phyloP scores from a whole-genome alignment of 2,797 vertebrate genomes.

The Pangasius larnaudii region DNA sequence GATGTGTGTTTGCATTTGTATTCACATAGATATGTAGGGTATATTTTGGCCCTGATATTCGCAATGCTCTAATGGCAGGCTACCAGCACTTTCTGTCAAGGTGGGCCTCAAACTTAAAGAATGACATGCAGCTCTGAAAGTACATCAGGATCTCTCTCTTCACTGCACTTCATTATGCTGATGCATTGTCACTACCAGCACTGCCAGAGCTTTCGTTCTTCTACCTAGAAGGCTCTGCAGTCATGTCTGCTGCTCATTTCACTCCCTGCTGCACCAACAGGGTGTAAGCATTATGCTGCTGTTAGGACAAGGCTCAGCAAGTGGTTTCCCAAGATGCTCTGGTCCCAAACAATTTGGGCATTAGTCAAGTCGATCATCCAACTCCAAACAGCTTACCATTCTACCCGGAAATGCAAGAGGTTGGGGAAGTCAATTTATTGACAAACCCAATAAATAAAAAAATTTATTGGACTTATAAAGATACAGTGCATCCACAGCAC shows the following conservation, averaged over 20 bases:
- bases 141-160: background rate
- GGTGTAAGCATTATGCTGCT: background rate
- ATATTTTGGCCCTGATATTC: background rate
- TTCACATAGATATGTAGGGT: background rate
- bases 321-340: background rate
- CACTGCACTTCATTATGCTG: background rate
- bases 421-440: too few species aligned
- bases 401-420: too few species aligned
- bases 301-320: background rate
- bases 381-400: background rate
- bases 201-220: background rate
- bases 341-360: background rate
- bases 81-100: background rate
- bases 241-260: background rate
- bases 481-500: background rate
- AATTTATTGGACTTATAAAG: background rate
- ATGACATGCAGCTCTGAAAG: background rate
- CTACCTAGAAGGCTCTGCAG: background rate
- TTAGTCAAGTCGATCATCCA: background rate
- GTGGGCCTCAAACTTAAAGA: background rate
- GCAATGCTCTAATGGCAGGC: background rate
- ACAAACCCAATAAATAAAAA: background rate
- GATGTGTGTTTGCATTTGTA: background rate
- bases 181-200: constrained; percentile 16
- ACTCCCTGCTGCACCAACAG: background rate